phyloP scores from a whole-genome alignment of 2,113 vertebrate genomes.

The Callopanchax toddi region DNA sequence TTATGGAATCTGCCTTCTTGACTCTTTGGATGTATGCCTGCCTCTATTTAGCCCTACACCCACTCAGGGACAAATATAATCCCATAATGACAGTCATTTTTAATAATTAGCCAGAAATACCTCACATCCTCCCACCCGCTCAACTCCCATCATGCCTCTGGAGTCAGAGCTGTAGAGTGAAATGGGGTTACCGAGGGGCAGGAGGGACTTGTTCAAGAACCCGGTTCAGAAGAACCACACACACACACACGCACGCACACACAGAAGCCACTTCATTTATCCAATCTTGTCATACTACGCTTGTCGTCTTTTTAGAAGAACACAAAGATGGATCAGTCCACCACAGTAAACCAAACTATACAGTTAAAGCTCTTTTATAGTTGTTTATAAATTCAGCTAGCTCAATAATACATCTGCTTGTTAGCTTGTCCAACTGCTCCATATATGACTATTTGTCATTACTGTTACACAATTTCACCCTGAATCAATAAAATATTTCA shows the following conservation, averaged over 20 bases:
- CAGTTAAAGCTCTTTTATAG: too few relatives aligned
- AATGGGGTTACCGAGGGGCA: background rate
- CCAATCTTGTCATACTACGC: slow-evolving; percentile 60
- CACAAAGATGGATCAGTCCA: too few relatives aligned
- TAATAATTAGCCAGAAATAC: slow-evolving; percentile 57
- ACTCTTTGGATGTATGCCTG: slow-evolving; percentile 27
- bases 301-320: slow-evolving; percentile 64
- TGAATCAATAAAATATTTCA: too few relatives aligned
- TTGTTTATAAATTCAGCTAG: too few relatives aligned
- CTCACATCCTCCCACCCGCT: slow-evolving; percentile 32
- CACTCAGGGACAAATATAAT: slow-evolving; percentile 71
- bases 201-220: slow-evolving; percentile 8
- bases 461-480: too few relatives aligned
- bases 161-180: slow-evolving; percentile 27
- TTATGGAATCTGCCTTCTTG: slow-evolving; percentile 18
- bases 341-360: too few relatives aligned
- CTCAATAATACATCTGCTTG: too few relatives aligned
- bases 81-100: slow-evolving; percentile 72
- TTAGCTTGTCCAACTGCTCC: too few relatives aligned
- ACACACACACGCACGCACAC: slow-evolving; percentile 10
- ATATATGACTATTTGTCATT: too few relatives aligned
- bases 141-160: slow-evolving; percentile 31
- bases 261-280: slow-evolving; percentile 30
- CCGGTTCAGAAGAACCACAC: slow-evolving; percentile 24
- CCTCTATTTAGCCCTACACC: slow-evolving; percentile 21